Percentiles rank a stretch among this genome's conserved stretches.
Conservation (phyloP, 2,113 vertebrate species). For the Indicator maculatus region DNA sequence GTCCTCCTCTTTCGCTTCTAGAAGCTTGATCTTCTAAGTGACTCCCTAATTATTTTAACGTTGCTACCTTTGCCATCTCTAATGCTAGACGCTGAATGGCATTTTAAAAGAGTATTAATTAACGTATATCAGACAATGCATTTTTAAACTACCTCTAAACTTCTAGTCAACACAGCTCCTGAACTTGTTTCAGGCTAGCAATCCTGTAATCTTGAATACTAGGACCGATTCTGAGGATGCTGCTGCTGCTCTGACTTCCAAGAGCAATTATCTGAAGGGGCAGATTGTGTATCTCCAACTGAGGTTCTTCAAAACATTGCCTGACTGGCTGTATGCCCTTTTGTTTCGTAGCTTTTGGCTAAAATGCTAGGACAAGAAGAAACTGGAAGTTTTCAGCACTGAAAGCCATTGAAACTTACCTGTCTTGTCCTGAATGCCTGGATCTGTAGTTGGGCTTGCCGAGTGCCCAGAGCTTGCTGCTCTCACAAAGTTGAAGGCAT, state of each 20-base stretch:
- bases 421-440: neutral
- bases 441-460: neutral
- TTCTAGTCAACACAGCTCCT: neutral
- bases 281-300: neutral
- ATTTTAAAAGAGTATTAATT: neutral
- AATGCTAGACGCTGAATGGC: neutral
- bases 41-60: neutral
- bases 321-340: neutral
- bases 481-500: neutral
- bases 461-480: neutral
- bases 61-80: neutral
- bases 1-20: neutral
- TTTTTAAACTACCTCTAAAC: neutral
- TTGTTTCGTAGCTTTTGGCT: slow-evolving; percentile 14
- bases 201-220: neutral
- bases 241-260: neutral
- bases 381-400: neutral
- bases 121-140: neutral
- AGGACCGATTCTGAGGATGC: neutral
- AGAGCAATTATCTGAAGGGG: neutral
- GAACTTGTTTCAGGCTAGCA: neutral
- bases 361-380: neutral
- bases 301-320: neutral
- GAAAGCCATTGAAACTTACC: neutral
- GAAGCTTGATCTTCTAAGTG: neutral